Base-by-base conservation (phyloP, 2,113 vertebrate species). In the Eulemur rufifrons region DNA sequence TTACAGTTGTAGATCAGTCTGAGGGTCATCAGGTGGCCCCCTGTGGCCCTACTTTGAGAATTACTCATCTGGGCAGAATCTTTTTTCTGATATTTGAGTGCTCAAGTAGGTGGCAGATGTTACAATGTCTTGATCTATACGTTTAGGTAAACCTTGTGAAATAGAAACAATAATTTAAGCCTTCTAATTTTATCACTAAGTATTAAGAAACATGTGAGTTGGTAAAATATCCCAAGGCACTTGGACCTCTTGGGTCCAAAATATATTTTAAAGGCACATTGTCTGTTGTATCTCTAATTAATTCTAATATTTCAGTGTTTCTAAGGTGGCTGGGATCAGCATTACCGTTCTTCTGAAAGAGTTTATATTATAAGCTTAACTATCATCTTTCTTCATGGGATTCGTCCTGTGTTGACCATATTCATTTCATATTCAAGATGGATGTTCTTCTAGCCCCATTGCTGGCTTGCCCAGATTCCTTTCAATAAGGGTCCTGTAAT, bases 401-500 rank as follows among this genome's bases (percentile, higher is more conserved):
- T 94, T 85, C 96, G 66, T 76, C 37, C 45, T 95, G 50, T 18
- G 66, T 94, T 92, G 81, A 91, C 88, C 64, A 91, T 17, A 23
- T 77, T 93, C 34, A 25, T 89, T 68, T 92, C 92, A 92, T 95
- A 88, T 81, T 94, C 90, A 96, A 94, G 86, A 95, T 17, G 23
- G 92, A 94, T 74, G 34, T 20, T 27, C 64, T 93, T 66, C 37
- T 45, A 86, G 68, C 76, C 87, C 90, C 84, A 91, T 29, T 63
- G 87, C 0, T 39, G 20, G 37, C 42, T 95, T 5, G 0, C 73
- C 85, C 84, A 89, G 96, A 95, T 83, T 95, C 82, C 96, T 97
- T 95, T 92, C 87, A 94, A 92, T 95, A 68, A 92, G 84, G 71
- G 89, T 95, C 82, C 96, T 92, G 86, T 98, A 98, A 97, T 98